These are phyloP conservation scores for Rousettus leschenaultii DNA, from an alignment of 2,113 vertebrate genomes.

Conservation along the genomic window DNA sequence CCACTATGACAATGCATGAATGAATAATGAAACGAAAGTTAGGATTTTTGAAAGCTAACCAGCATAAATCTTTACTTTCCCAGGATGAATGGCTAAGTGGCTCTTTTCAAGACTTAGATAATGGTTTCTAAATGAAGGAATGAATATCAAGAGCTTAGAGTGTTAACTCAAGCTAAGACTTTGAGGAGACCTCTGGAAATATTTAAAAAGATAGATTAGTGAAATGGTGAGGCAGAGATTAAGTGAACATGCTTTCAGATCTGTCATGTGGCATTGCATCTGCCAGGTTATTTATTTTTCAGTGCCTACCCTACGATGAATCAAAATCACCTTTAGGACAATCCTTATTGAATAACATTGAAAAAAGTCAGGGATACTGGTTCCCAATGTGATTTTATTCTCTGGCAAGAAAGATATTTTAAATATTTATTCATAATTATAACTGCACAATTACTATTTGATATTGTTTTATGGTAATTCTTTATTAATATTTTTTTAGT, in stretches of 20 bases:
- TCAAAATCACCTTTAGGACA: constrained; percentile 75
- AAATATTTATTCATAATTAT: not conserved
- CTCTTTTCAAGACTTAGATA: constrained; percentile 55
- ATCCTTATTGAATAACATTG: constrained; percentile 52
- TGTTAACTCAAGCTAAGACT: constrained; percentile 78
- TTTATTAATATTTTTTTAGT: constrained; percentile 14
- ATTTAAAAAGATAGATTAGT: constrained; percentile 81
- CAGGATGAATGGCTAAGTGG: constrained; percentile 54
- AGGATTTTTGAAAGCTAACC: constrained; percentile 50
- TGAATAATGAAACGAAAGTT: constrained; percentile 60
- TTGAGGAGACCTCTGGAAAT: constrained; percentile 79
- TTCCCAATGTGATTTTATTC: not conserved
- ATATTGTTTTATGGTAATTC: not conserved
- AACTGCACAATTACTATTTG: not conserved
- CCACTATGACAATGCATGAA: constrained; percentile 23
- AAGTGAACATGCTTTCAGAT: constrained; percentile 78
- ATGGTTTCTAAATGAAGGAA: constrained; percentile 66
- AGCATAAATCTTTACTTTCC: constrained; percentile 60
- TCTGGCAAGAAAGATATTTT: not conserved
- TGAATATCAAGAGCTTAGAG: constrained; percentile 65
- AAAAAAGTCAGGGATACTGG: constrained; percentile 57
- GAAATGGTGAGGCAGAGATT: constrained; percentile 79
- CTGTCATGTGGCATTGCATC: constrained; percentile 70
- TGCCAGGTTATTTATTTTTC: constrained; percentile 78
- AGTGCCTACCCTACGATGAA: constrained; percentile 62